Percentiles rank a stretch among this genome's conserved stretches.
These are phyloP conservation scores for Athetis lepigone DNA, from an alignment of 2,888 invertebrate genomes.

Conservation along the genomic window DNA sequence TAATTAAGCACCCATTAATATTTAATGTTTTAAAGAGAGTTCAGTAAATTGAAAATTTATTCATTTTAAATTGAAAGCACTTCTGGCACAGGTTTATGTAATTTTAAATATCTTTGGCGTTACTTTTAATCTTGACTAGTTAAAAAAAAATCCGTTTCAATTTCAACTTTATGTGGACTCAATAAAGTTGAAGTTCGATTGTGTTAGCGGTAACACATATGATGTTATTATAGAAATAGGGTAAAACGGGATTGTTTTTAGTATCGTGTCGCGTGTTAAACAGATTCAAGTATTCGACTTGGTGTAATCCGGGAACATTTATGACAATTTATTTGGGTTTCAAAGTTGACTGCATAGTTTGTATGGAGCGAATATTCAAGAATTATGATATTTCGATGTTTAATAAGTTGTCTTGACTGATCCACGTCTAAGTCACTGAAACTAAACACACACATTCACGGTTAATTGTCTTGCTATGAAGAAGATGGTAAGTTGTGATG, in stretches of 20 bases:
- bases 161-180: background rate
- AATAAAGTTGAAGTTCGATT: slow-evolving; percentile 13
- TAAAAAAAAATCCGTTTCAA: slow-evolving; percentile 9
- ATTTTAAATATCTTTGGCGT: slow-evolving; percentile 40
- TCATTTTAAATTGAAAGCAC: slow-evolving; percentile 22
- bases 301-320: slow-evolving; percentile 48
- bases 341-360: slow-evolving; percentile 10
- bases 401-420: background rate
- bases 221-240: slow-evolving; percentile 28
- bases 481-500: no score
- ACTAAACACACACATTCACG: no score
- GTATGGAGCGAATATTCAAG: background rate
- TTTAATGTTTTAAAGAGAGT: no score
- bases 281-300: slow-evolving; percentile 57
- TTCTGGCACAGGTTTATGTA: slow-evolving; percentile 31
- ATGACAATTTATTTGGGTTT: slow-evolving; percentile 47
- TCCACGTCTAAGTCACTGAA: no score
- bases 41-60: no score
- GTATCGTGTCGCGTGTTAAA: slow-evolving; percentile 54
- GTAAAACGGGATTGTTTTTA: slow-evolving; percentile 57
- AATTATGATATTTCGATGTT: no score
- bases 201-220: background rate
- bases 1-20: no score
- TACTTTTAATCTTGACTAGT: slow-evolving; percentile 53
- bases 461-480: no score